These are phyloP conservation scores for Melieria crassipennis DNA, from an alignment of 2,888 invertebrate genomes.

Conservation along the genomic window DNA sequence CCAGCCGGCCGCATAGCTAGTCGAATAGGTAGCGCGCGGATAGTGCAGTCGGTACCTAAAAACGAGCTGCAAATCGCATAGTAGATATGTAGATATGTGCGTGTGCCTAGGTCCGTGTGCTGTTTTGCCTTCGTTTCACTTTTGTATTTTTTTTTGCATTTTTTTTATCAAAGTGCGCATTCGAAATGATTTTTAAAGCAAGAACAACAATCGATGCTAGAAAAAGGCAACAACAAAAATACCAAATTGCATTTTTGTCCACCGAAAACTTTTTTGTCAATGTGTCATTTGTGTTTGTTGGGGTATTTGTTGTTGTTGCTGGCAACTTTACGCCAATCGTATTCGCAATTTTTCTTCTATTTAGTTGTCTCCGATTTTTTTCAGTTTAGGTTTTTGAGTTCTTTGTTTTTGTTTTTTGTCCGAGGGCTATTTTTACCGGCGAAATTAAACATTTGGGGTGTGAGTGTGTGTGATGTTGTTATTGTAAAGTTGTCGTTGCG, in stretches of 20 bases:
- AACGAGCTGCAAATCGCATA: constrained; percentile 11
- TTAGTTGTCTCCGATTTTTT: no score
- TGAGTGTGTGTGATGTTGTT: constrained; percentile 28
- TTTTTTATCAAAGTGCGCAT: neutral
- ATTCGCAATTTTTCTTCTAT: neutral
- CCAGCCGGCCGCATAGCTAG: constrained; percentile 8
- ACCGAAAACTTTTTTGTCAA: constrained; percentile 14
- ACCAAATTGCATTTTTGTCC: constrained; percentile 5
- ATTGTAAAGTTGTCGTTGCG: no score
- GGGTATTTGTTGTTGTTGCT: neutral
- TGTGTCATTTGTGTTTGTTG: constrained; percentile 6
- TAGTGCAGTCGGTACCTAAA: constrained; percentile 20
- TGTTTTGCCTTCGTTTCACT: neutral
- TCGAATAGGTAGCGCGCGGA: neutral
- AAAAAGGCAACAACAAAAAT: neutral
- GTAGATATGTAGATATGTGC: constrained; percentile 15
- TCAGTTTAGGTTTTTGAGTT: no score
- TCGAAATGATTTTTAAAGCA: neutral
- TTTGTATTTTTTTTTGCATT: neutral
- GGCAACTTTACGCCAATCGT: neutral
- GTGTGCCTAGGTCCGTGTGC: neutral
- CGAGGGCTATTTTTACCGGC: constrained; percentile 65
- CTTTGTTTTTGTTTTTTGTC: constrained; percentile 50
- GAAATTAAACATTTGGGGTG: constrained; percentile 26
- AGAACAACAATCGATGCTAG: no score